phyloP scores from a whole-genome alignment of 2,888 invertebrate species.

The Thysanoteuthis rhombus region DNA sequence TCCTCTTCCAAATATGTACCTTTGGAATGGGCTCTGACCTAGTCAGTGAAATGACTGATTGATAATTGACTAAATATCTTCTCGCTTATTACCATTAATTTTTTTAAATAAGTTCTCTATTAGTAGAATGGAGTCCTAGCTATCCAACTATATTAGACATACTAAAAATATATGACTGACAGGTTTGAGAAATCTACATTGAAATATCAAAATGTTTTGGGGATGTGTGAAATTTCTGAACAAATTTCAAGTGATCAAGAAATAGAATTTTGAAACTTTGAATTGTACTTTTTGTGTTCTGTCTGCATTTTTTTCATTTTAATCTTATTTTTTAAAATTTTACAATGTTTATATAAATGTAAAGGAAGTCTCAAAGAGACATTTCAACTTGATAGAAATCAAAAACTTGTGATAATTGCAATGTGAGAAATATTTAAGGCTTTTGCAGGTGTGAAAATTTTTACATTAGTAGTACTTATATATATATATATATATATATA shows the following conservation, averaged over 20 bases:
- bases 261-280: neutral
- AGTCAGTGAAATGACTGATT: too few species aligned
- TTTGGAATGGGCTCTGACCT: too few species aligned
- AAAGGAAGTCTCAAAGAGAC: neutral
- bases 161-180: neutral
- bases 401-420: neutral
- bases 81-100: too few species aligned
- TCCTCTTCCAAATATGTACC: too few species aligned
- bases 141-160: neutral
- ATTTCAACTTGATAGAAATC: neutral
- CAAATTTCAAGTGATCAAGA: neutral
- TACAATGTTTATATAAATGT: neutral
- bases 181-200: neutral
- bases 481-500: neutral
- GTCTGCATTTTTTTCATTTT: neutral
- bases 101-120: too few species aligned
- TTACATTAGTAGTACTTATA: neutral
- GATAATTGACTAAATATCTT: too few species aligned
- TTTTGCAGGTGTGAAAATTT: neutral
- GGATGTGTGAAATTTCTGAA: neutral
- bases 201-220: neutral
- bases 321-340: neutral
- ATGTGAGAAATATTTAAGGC: neutral
- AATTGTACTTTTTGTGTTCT: neutral
- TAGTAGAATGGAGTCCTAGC: too few species aligned